Percentiles rank a stretch among this genome's conserved stretches.
phyloP scores from a whole-genome alignment of 2,113 vertebrate genomes.

The Porphyrio hochstetteri region DNA sequence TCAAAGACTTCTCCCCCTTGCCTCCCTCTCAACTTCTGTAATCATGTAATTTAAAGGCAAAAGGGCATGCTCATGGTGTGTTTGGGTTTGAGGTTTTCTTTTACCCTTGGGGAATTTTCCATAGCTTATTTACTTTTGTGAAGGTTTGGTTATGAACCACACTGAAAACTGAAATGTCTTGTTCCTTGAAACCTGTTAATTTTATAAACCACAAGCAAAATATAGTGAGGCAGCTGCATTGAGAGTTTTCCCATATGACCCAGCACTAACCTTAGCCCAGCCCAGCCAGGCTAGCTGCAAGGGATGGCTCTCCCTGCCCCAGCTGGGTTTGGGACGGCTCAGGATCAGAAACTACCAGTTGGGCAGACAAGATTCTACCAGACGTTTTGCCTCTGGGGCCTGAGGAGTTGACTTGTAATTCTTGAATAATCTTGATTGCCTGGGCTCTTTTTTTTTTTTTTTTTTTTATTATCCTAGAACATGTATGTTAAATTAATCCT shows the following conservation, averaged over 20 bases:
- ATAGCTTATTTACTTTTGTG: slow-evolving; percentile 2
- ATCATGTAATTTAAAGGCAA: background rate
- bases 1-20: background rate
- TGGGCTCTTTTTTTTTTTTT: background rate
- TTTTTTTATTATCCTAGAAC: background rate
- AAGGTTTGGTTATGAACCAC: slow-evolving; percentile 39
- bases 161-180: slow-evolving; percentile 48
- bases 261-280: background rate
- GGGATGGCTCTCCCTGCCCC: background rate
- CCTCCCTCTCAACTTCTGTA: background rate
- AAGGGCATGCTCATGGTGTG: background rate
- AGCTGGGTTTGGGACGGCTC: background rate
- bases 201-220: slow-evolving; percentile 60
- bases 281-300: background rate
- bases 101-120: slow-evolving; percentile 40
- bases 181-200: slow-evolving; percentile 59
- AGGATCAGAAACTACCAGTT: slow-evolving; percentile 5
- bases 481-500: background rate
- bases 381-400: background rate
- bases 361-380: background rate
- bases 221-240: slow-evolving; percentile 42
- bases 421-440: background rate
- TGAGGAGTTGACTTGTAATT: slow-evolving; percentile 2
- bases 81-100: slow-evolving; percentile 34
- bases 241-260: slow-evolving; percentile 15